These are phyloP conservation scores for Sebastes hopkinsi DNA, from an alignment of 2,797 vertebrate genomes.

Conservation along the genomic window DNA sequence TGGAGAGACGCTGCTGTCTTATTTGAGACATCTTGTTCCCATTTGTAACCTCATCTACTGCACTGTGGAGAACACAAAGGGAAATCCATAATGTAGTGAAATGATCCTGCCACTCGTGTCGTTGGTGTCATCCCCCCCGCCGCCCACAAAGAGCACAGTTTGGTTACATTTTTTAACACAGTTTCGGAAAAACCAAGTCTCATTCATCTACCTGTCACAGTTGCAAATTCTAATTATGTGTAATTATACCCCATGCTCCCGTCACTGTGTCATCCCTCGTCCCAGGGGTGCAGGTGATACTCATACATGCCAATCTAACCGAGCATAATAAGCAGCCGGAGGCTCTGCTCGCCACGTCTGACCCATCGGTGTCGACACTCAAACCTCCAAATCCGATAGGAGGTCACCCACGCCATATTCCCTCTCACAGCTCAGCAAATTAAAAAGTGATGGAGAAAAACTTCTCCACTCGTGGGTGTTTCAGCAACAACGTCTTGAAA, in stretches of 20 bases:
- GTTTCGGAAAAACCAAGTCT: background rate
- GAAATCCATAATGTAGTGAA: background rate
- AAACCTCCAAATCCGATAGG: conserved; percentile 10
- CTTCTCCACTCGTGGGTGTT: background rate
- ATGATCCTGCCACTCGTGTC: background rate
- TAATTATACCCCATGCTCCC: conserved; percentile 23
- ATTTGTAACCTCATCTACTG: background rate
- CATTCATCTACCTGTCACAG: conserved; percentile 17
- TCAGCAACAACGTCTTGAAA: conserved; percentile 6
- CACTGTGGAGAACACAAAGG: background rate
- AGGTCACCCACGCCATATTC: conserved; percentile 15
- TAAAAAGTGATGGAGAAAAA: background rate
- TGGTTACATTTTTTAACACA: background rate
- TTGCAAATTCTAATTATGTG: conserved; percentile 26
- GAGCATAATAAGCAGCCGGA: conserved; percentile 27
- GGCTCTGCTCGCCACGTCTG: conserved; percentile 1
- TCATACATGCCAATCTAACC: background rate
- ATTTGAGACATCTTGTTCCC: background rate
- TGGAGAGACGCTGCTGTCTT: background rate
- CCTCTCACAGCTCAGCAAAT: conserved; percentile 9
- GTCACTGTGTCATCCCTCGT: conserved; percentile 16
- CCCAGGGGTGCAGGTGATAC: conserved; percentile 38
- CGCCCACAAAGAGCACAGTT: background rate
- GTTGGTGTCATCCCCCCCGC: background rate
- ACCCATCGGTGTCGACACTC: conserved; percentile 18